These are phyloP conservation scores for Centropus bengalensis DNA, from an alignment of 2,113 vertebrate species.

Conservation along the genomic window DNA sequence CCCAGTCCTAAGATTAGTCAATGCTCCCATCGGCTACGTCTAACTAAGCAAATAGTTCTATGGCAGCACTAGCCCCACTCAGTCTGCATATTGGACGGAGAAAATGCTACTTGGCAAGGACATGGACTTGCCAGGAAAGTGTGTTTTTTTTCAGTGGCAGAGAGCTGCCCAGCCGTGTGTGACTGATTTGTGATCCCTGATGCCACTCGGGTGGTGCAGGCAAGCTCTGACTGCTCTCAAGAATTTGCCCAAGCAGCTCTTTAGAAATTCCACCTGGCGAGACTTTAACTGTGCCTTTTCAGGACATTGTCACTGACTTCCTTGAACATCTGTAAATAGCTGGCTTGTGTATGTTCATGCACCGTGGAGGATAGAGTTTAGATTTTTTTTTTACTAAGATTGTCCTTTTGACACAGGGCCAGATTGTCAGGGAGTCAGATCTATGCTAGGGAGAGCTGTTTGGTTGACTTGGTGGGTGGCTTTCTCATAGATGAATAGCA, in stretches of 20 bases:
- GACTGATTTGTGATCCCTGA: neutral
- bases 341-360: slow-evolving; percentile 53
- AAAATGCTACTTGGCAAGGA: neutral
- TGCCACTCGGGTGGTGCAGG: slow-evolving; percentile 51
- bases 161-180: neutral
- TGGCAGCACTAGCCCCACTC: neutral
- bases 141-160: neutral
- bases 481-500: slow-evolving; percentile 21
- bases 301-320: slow-evolving; percentile 50
- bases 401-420: slow-evolving; percentile 49
- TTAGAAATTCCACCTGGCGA: slow-evolving; percentile 64
- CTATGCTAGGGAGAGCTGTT: neutral
- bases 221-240: slow-evolving; percentile 22
- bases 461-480: slow-evolving; percentile 61
- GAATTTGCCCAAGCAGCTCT: slow-evolving; percentile 27
- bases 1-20: neutral
- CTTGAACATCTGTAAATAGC: slow-evolving; percentile 52
- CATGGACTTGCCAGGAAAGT: neutral
- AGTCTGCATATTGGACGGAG: neutral
- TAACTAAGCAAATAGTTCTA: neutral
- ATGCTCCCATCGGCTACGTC: neutral
- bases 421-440: slow-evolving; percentile 19
- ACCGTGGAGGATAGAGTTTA: slow-evolving; percentile 66
- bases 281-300: slow-evolving; percentile 30
- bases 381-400: slow-evolving; percentile 22